A percentile compares a stretch with the other conserved stretches of the same genome.
phyloP scores from a whole-genome alignment of 1,140 invertebrate species.

The Camponotus pennsylvanicus region DNA sequence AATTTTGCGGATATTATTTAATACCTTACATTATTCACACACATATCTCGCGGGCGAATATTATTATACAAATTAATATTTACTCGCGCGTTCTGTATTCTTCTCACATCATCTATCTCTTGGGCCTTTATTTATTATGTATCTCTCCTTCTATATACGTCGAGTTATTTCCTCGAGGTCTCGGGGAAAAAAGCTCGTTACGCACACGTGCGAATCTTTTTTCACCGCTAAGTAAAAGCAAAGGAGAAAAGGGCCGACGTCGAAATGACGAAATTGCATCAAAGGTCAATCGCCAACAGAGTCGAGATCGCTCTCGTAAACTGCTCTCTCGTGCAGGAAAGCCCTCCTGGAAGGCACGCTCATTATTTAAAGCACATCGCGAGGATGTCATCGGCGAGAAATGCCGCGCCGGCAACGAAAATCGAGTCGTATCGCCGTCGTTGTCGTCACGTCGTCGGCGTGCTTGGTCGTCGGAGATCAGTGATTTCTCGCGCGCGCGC shows the following conservation, averaged over 20 bases:
- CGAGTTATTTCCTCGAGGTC: background rate
- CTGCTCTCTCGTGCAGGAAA: background rate
- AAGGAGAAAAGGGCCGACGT: background rate
- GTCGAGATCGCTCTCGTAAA: slow-evolving; percentile 8
- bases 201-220: background rate
- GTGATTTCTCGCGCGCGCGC: slow-evolving; percentile 58
- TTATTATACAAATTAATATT: background rate
- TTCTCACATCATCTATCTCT: background rate
- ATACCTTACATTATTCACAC: background rate
- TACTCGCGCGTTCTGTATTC: background rate
- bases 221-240: background rate
- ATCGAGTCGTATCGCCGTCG: slow-evolving; percentile 32
- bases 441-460: slow-evolving; percentile 7
- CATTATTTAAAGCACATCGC: slow-evolving; percentile 47
- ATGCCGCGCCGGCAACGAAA: slow-evolving; percentile 23
- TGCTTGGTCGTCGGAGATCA: slow-evolving; percentile 46
- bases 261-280: background rate
- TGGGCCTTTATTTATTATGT: background rate
- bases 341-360: background rate
- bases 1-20: background rate
- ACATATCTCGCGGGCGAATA: background rate
- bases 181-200: background rate
- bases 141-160: background rate
- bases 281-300: slow-evolving; percentile 5
- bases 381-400: slow-evolving; percentile 26